phyloP scores from a whole-genome alignment of 2,888 invertebrate genomes.

The Ornithoptera alexandrae region DNA sequence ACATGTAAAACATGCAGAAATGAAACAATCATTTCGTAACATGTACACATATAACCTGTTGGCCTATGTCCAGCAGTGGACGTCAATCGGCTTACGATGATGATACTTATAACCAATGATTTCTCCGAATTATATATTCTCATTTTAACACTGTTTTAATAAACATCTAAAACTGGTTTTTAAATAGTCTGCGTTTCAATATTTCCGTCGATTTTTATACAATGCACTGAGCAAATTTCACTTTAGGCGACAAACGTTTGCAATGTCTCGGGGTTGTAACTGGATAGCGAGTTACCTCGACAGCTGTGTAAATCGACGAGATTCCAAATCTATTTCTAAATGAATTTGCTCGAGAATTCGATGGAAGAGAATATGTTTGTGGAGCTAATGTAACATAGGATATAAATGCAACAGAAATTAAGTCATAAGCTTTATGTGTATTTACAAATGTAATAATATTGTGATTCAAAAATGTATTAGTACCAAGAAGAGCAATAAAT shows the following conservation, averaged over 20 bases:
- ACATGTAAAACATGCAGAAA: too few relatives aligned
- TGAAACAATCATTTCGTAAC: too few relatives aligned
- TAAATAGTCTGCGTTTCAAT: neutral
- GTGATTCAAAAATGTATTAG: neutral
- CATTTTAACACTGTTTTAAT: neutral
- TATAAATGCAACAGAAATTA: neutral
- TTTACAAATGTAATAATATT: neutral
- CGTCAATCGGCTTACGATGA: too few relatives aligned
- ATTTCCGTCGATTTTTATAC: constrained; percentile 28
- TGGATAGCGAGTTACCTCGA: constrained; percentile 52
- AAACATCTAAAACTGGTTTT: neutral
- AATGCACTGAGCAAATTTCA: constrained; percentile 11
- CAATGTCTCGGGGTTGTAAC: constrained; percentile 42
- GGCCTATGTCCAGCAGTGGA: too few relatives aligned
- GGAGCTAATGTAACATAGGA: neutral
- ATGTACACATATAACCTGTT: too few relatives aligned
- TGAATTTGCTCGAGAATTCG: constrained; percentile 19
- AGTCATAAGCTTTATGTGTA: neutral
- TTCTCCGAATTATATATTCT: neutral
- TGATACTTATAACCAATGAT: too few relatives aligned
- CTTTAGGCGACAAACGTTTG: constrained; percentile 30
- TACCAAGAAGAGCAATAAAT: neutral
- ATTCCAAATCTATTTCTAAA: constrained; percentile 33
- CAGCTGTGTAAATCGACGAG: constrained; percentile 61
- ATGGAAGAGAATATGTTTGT: neutral